phyloP scores from a whole-genome alignment of 2,888 invertebrate genomes.

The Spatulosminthurus flaviceps region DNA sequence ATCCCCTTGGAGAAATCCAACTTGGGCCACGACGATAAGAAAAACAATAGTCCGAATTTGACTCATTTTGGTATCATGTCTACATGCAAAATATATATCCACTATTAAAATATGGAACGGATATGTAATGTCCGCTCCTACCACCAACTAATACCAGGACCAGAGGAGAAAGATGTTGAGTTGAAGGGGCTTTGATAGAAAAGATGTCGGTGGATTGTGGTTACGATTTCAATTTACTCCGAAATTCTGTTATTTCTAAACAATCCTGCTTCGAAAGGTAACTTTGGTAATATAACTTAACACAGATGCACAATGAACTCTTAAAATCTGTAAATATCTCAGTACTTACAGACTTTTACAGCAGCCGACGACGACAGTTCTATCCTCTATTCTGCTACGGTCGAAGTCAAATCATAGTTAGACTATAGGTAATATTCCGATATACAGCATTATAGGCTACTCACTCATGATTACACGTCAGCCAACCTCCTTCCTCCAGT shows the following conservation, averaged over 20 bases:
- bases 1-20: constrained; percentile 60
- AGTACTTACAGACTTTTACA: too few species aligned
- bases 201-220: too few species aligned
- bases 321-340: too few species aligned
- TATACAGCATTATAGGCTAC: too few species aligned
- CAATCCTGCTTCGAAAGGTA: background rate
- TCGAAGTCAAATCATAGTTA: too few species aligned
- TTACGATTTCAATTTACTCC: too few species aligned
- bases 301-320: background rate
- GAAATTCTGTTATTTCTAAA: too few species aligned
- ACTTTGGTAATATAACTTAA: background rate
- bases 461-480: constrained; percentile 44
- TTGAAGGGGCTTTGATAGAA: too few species aligned
- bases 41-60: constrained; percentile 38
- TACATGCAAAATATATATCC: background rate
- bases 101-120: constrained; percentile 15
- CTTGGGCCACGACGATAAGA: constrained; percentile 40
- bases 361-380: too few species aligned
- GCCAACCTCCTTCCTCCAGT: constrained; percentile 33
- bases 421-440: background rate
- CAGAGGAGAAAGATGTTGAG: too few species aligned
- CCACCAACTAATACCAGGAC: background rate
- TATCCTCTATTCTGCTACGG: too few species aligned
- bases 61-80: constrained; percentile 39
- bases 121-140: background rate